These are phyloP conservation scores for Callipepla squamata DNA, from an alignment of 2,113 vertebrate species.

Conservation along the genomic window DNA sequence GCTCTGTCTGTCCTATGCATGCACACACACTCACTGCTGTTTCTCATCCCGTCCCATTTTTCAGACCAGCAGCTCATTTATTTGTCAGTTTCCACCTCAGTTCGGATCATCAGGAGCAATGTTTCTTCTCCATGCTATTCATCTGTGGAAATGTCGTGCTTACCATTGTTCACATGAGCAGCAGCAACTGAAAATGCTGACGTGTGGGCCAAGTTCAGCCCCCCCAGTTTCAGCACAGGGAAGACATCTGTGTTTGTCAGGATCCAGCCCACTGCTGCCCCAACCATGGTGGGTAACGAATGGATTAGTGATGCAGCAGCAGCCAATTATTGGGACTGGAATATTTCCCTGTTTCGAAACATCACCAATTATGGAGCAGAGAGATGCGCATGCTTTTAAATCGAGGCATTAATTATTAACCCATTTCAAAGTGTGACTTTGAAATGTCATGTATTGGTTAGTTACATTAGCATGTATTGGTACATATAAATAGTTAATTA, in stretches of 20 bases:
- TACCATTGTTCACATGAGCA: background rate
- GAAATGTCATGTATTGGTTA: too few species aligned
- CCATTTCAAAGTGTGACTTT: background rate
- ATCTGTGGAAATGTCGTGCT: background rate
- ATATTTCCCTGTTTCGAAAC: background rate
- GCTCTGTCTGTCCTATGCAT: background rate
- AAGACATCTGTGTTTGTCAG: background rate
- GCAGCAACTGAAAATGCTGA: background rate
- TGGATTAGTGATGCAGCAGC: background rate
- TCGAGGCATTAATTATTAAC: background rate
- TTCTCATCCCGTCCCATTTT: accelerated
- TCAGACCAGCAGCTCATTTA: background rate
- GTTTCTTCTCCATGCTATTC: background rate
- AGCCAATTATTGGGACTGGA: background rate
- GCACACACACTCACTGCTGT: accelerated
- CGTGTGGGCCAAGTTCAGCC: background rate
- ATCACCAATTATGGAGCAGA: background rate
- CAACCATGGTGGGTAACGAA: background rate
- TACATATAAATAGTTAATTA: background rate
- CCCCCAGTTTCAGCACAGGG: accelerated
- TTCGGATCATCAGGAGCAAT: background rate
- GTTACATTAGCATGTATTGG: background rate
- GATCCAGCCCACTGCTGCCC: background rate
- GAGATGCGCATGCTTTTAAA: background rate
- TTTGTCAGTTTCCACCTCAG: background rate